Evolutionary conservation across 2,113 vertebrate genomes (phyloP), one percentile per base, ranked within the genome.

Genomic region (Hippocampus comes): DNA sequence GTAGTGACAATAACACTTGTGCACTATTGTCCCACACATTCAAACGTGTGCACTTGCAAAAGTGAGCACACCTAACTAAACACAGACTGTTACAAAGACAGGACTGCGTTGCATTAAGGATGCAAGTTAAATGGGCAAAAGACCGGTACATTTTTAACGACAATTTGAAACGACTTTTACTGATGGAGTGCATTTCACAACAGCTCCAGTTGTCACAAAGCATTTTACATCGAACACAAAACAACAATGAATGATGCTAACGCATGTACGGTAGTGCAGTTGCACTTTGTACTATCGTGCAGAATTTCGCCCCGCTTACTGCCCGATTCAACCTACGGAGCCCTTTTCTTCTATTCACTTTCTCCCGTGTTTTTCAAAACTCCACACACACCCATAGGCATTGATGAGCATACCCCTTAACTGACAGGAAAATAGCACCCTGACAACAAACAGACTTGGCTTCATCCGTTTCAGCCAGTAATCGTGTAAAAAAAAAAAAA

Each of bases 381-480:
- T 23, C 11, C 27, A 21, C n/a, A 48, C n/a, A 48, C 23, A 21
- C 27, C 14, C 48, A 67, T 12, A 53, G 3, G 41, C 46, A 49
- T 17, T 70, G 20, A 60, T 12, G n/a, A 49, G 71, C 42, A 57
- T 34, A 57, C 0, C 66, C 5, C 74, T 82, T 84, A 63, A 66
- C 43, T 55, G 61, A 80, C 71, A 72, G 74, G 71, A 69, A 83
- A 82, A 84, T 74, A 77, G 64, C 70, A 55, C 51, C 72, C 71
- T 27, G 61, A 75, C 70, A 78, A 77, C 69, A 78, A 84, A 79
- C 21, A 20, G 12, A 74, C 77, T 75, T 2, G 2, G 57, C 84
- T 82, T 78, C 56, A 74, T 84, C 71, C 61, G 60, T 77, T 63
- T 82, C 73, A 74, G 61, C 71, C 57, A 66, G 70, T 79, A 69